phyloP scores from a whole-genome alignment of 2,888 invertebrate species.

The Eupithecia vulgata region DNA sequence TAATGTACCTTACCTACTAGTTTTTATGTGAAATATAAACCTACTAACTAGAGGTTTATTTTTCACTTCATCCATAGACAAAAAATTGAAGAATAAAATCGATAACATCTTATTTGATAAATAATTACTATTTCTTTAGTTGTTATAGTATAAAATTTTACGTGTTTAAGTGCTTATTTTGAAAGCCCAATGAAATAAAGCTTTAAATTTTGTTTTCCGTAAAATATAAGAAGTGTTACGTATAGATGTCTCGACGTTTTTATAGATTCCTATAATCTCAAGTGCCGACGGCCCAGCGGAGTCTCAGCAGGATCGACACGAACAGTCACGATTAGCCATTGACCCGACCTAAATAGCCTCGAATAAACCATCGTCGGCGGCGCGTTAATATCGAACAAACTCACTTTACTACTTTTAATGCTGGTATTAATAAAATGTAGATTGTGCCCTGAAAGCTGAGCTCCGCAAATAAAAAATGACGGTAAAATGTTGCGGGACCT shows the following conservation, averaged over 20 bases:
- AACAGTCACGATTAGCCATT: constrained; percentile 69
- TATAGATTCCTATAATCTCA: constrained; percentile 37
- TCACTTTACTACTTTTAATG: constrained; percentile 56
- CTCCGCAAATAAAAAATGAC: background rate
- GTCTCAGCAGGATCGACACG: constrained; percentile 61
- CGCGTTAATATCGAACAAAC: constrained; percentile 66
- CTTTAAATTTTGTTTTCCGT: too few species aligned
- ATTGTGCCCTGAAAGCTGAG: constrained; percentile 52
- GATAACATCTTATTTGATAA: too few species aligned
- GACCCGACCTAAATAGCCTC: constrained; percentile 73
- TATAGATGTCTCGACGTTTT: constrained; percentile 33
- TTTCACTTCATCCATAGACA: too few species aligned
- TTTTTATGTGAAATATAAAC: too few species aligned
- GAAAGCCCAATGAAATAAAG: too few species aligned
- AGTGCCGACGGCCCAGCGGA: constrained; percentile 48
- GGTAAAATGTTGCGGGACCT: background rate
- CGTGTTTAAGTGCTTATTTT: too few species aligned
- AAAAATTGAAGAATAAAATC: too few species aligned
- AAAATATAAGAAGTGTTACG: constrained; percentile 1
- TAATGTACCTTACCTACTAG: too few species aligned
- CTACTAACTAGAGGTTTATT: too few species aligned
- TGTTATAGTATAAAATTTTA: too few species aligned
- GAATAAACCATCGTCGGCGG: constrained; percentile 65
- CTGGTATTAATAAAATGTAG: constrained; percentile 52
- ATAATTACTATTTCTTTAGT: too few species aligned